Percentiles rank a stretch among this genome's conserved stretches.
phyloP scores from a whole-genome alignment of 2,888 invertebrate species.

The Thera obeliscata region DNA sequence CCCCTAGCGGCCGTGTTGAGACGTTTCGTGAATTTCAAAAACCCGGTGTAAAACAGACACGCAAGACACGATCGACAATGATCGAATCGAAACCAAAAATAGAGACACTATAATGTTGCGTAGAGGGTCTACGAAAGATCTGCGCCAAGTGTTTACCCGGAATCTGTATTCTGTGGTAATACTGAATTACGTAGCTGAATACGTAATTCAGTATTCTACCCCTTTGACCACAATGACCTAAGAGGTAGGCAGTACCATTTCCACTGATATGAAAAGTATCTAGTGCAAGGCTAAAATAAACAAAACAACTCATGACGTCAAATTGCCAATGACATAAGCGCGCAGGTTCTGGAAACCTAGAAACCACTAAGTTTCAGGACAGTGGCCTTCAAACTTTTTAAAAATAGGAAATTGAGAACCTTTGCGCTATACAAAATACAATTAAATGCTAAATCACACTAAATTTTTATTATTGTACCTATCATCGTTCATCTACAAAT shows the following conservation, averaged over 20 bases:
- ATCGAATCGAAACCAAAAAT: no score
- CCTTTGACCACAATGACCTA: no score
- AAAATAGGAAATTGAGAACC: constrained; percentile 8
- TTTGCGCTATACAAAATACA: constrained; percentile 14
- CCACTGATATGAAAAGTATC: background rate
- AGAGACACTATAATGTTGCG: no score
- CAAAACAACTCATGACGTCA: constrained; percentile 42
- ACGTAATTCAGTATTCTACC: no score
- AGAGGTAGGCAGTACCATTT: no score
- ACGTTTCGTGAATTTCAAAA: no score
- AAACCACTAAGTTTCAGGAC: background rate
- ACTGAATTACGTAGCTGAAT: no score
- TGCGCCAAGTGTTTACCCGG: background rate
- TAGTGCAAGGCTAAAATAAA: constrained; percentile 10
- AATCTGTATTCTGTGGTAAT: no score
- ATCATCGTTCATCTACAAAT: constrained; percentile 33
- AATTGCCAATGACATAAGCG: constrained; percentile 65
- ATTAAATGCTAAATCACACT: constrained; percentile 44
- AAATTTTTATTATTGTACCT: constrained; percentile 37
- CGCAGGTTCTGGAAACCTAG: background rate
- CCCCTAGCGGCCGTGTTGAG: no score
- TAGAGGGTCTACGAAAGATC: background rate
- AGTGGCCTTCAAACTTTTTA: background rate
- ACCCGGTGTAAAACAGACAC: no score
- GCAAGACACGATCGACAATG: no score